Base-by-base conservation (phyloP, 1,140 invertebrate species). In the Eufriesea mexicana region DNA sequence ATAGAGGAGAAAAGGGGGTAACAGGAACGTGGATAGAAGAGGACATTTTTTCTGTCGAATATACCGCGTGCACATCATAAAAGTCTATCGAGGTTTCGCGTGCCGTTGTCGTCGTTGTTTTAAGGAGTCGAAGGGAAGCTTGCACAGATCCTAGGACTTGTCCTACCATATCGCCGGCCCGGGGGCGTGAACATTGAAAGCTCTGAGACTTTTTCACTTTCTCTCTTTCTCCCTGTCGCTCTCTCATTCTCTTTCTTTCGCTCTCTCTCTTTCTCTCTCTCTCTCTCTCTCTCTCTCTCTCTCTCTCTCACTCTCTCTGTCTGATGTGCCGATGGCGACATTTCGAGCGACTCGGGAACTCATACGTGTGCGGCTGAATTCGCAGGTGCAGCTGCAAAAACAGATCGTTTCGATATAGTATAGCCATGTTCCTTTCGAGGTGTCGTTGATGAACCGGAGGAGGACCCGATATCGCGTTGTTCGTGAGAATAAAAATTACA, bases 111-210 rank as follows among this genome's bases (percentile, higher is more conserved):
- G 55, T 84, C 2, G 62, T 74, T 66, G 68, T 70, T 61, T 59
- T 4, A 66, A 59, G 49, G 62, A 49, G 73, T 67, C 47, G 62
- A 80, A 76, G 83, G 84, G 77, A 62, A 71, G 82, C 42, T 47
- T 84, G 45, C 23, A 74, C 10, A 47, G 25, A 73, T 86, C 64
- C 79, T 79, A 75, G 18, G 35, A 47, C 42, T 86, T 77, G 55
- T 79, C 77, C 77, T 79, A 81, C 79, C 71, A 84, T 90, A 93
- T 93, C 93, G 91, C 90, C 90, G 90, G 92, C 91, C 91, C 93
- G 91, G 92, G 91, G 90, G 90, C 89, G 75, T 73, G 55, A 61
- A 89, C 91, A 90, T 92, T 89, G 89, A 91, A 89, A 88, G 79
- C 87, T 86, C 76, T 74, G 77, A 91, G 89, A 90, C 83, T 67